Conservation (phyloP, 2,797 vertebrate genomes). For the Chrysocyon brachyurus region DNA sequence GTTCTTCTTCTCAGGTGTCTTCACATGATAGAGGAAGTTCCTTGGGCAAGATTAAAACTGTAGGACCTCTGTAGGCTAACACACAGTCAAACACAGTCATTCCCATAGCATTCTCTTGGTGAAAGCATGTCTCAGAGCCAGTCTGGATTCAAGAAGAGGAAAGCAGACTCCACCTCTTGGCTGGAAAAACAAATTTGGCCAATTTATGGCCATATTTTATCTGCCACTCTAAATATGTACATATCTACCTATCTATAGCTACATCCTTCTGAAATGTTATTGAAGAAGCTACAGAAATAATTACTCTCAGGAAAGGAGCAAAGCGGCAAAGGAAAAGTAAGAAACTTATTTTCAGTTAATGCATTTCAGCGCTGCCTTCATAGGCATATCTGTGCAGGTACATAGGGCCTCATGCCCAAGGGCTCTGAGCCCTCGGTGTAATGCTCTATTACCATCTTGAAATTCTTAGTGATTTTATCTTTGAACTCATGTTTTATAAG, state of each 20-base stretch:
- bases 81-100: neutral
- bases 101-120: neutral
- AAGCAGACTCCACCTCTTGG: neutral
- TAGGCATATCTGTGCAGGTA: fast-evolving
- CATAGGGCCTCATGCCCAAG: fast-evolving
- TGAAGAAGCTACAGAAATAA: neutral
- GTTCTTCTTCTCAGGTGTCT: neutral
- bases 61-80: neutral
- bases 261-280: neutral
- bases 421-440: neutral
- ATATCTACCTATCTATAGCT: neutral
- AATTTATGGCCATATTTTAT: neutral
- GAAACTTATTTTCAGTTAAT: neutral
- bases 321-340: neutral
- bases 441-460: neutral
- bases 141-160: neutral
- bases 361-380: neutral
- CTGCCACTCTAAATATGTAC: neutral
- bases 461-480: conserved; percentile 9
- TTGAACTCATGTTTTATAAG: neutral
- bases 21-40: neutral
- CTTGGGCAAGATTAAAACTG: neutral
- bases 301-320: neutral
- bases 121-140: neutral
- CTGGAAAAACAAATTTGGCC: neutral